Evolutionary conservation across 2,888 invertebrate genomes (phyloP), one percentile per base, ranked within the genome.

Genomic region (Agrochola lychnidis): DNA sequence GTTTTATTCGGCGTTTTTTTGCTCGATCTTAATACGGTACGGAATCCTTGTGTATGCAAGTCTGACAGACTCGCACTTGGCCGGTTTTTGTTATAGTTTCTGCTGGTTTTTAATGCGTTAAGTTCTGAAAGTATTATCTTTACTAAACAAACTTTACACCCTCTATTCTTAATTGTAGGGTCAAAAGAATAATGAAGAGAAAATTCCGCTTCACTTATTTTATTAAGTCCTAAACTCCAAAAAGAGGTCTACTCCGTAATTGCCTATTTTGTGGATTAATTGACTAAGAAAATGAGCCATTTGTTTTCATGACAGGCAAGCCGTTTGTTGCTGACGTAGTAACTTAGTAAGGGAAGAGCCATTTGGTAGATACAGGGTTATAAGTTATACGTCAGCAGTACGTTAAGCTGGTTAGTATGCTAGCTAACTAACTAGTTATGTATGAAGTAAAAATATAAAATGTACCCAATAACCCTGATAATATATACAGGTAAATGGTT

Each of bases 251-350:
- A 4, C 51, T 56, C 30, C 61, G 2, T 71, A 82, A 78, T 80
- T 66, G 74, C 51, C 62, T 69, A 45, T 75, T 75, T 70, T 19
- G 53, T 64, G 53, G 64, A 75, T 86, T 76, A 81, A 87, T 86
- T 78, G 70, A 51, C 59, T 64, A 67, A 67, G 68, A 67, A 74
- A 85, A 79, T 77, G 56, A 69, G 51, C 40, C 67, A 70, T 82
- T 84, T 67, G 70, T 84, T 40, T 66, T 53, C 67, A 19, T 61
- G 64, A 71, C 51, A 66, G 68, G 4, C 48, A 3, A 22, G 22
- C 56, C 25, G 0, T 62, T 84, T 53, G 45, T 59, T 72, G 53
- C 42, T 48, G 40, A 72, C 45, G 56, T 36, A 42, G 19, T 6
- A 4, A 30, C 40, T 63, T 62, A 48, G 14, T 14, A 14, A 69